Base-by-base conservation (phyloP, 2,888 invertebrate genomes). In the Oscheius sp. region DNA sequence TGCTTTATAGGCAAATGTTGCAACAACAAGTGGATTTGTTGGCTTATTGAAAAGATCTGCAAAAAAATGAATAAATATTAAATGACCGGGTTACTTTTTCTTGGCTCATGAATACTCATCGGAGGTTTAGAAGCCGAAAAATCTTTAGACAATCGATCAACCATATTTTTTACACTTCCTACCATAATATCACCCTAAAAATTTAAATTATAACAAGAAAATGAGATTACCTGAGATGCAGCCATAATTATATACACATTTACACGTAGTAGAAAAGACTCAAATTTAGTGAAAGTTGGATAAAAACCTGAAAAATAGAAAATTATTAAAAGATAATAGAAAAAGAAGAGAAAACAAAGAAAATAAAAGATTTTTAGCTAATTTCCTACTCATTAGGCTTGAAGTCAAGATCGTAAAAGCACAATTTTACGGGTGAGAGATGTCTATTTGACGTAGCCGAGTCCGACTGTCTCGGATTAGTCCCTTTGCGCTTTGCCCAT, bases 1-100 rank as follows among this genome's bases (percentile, higher is more conserved):
- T 70, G 96, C 95, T 85, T 93, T 93, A 90, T 98, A 98, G 12
- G 84, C 55, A 56, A 74, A 83, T 7, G 73, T 63, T 52, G 64
- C 80, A 9, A 81, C 71, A 13, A 81, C 71, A 23, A 66, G 41
- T 13, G 64, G 64, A 18, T 55, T 61, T 16, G 61, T 21, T 23
- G 55, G 25, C 25, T 59, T 35, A 35, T 55, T 25, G 21, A 59
- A 59, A 59, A 59, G 23, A 0, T n/a, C 35, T 59, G n/a, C n/a
- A n/a, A 35, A n/a, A 59, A 59, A 41, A 29, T 27, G 21, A 49
- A 49, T 49, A 49, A 35, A 35, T 35, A 35, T 35, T 9, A 35
- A 35, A 35, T 35, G 35, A 35, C n/a, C n/a, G 46, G 29, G 46
- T 64, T n/a, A 64, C 68, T 52, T 49, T 53, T 68, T 18, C 18